Evolutionary conservation across 2,888 invertebrate species (phyloP).

Genomic region (Chrysomela aeneicollis): DNA sequence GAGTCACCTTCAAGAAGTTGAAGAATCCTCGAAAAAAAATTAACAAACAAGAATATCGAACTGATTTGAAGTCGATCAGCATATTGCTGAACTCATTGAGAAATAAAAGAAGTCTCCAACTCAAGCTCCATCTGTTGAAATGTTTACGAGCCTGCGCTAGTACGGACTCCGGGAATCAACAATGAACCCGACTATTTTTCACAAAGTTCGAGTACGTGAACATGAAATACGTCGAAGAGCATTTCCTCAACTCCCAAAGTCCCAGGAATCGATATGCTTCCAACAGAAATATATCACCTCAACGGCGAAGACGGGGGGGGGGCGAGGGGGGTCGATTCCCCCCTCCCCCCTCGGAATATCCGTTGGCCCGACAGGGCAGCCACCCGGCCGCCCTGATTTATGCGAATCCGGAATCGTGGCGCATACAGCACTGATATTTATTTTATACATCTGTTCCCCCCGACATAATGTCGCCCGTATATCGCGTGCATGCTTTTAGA

Average conservation of each 20-base stretch:
- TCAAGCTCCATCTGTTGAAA: no score
- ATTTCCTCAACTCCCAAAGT: background rate
- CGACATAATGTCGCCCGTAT: conserved; percentile 74
- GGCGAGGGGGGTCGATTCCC: conserved; percentile 2
- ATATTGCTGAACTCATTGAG: no score
- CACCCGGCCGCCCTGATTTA: conserved; percentile 65
- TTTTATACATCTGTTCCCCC: conserved; percentile 69
- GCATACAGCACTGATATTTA: conserved; percentile 66
- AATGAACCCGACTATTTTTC: no score
- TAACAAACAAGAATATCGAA: no score
- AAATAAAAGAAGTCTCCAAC: no score
- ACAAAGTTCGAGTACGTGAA: no score
- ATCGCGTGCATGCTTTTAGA: conserved; percentile 70
- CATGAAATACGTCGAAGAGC: no score
- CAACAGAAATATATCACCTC: conserved; percentile 17
- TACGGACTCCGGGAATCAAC: no score
- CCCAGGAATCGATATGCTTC: background rate
- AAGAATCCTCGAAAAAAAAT: no score
- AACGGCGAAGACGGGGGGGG: background rate
- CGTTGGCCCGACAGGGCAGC: conserved; percentile 14
- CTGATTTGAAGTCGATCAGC: no score
- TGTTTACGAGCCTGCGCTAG: no score
- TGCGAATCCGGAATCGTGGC: conserved; percentile 69
- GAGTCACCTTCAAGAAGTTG: no score
- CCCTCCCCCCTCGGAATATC: conserved; percentile 13